These are phyloP conservation scores for Pectinophora gossypiella DNA, from an alignment of 1,140 invertebrate genomes.

Conservation along the genomic window DNA sequence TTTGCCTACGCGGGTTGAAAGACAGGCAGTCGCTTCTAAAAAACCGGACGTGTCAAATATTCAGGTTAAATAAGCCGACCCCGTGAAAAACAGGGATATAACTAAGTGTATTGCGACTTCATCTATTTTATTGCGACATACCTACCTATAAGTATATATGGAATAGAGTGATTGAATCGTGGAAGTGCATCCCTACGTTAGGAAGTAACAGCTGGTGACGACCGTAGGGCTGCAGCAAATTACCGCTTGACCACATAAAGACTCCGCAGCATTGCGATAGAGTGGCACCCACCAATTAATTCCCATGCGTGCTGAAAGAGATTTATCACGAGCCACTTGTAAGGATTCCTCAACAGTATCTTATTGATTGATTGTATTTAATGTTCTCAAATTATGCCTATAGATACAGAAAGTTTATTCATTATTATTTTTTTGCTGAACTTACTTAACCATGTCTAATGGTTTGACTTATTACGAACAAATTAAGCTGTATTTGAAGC, in stretches of 20 bases:
- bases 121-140: too few species aligned
- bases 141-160: too few species aligned
- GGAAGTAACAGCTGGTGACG: conserved; percentile 19
- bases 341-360: conserved; percentile 31
- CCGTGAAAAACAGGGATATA: too few species aligned
- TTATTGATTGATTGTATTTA: conserved; percentile 28
- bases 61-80: too few species aligned
- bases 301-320: conserved; percentile 53
- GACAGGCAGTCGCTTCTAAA: too few species aligned
- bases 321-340: conserved; percentile 49
- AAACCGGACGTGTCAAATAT: too few species aligned
- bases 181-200: not conserved
- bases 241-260: conserved; percentile 34
- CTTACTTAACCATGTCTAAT: conserved; percentile 16
- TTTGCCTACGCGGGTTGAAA: too few species aligned
- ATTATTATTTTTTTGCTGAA: too few species aligned
- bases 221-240: conserved; percentile 27
- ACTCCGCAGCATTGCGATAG: conserved; percentile 15
- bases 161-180: too few species aligned
- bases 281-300: conserved; percentile 35
- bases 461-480: conserved; percentile 59
- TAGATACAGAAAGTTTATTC: too few species aligned
- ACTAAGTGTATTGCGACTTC: too few species aligned
- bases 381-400: conserved; percentile 12
- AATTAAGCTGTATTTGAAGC: conserved; percentile 58